Evolutionary conservation across 2,797 vertebrate species (phyloP), one percentile per base, ranked within the genome.

Genomic region (Champsocephalus esox): DNA sequence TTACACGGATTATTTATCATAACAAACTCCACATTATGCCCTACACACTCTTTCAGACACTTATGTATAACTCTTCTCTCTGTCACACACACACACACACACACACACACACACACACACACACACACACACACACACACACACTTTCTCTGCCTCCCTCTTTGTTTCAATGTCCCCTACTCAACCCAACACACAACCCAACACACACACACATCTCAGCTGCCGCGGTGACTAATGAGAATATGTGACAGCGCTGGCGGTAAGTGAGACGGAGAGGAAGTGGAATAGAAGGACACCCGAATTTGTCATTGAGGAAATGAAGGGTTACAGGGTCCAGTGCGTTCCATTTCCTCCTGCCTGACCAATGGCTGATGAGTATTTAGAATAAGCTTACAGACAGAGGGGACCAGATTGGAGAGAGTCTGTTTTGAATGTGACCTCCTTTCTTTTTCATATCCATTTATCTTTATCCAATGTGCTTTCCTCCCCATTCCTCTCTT

Each of bases 261-360:
- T 91, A 90, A 92, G 87, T 88, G 84, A 89, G 90, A 89, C 83
- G 32, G 81, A 90, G 86, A 88, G 84, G 61, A 82, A 88, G 85
- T 73, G 72, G 79, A 92, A 83, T 85, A 7, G 81, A 92, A 92
- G 89, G 89, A 92, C 89, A 73, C 76, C 85, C 46, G 9, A 68
- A 88, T 91, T 86, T 91, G 88, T 89, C 91, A 93, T 92, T 90
- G 92, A 89, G 86, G 82, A 85, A 90, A 87, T 78, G 66, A 81
- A 82, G 56, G 89, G 77, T 81, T 77, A 70, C 46, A 44, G 80
- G 85, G 86, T 83, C 88, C 83, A 78, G 28, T n/a, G 49, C 50
- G 75, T 69, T 58, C 76, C 58, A 76, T 71, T 83, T 83, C 78
- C 82, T 82, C 38, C 63, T 59, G 51, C 69, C 75, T 32, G 59